A percentile compares a stretch with the other conserved stretches of the same genome.
Evolutionary conservation across 2,797 vertebrate genomes (phyloP).

Genomic region (Coluber constrictor): DNA sequence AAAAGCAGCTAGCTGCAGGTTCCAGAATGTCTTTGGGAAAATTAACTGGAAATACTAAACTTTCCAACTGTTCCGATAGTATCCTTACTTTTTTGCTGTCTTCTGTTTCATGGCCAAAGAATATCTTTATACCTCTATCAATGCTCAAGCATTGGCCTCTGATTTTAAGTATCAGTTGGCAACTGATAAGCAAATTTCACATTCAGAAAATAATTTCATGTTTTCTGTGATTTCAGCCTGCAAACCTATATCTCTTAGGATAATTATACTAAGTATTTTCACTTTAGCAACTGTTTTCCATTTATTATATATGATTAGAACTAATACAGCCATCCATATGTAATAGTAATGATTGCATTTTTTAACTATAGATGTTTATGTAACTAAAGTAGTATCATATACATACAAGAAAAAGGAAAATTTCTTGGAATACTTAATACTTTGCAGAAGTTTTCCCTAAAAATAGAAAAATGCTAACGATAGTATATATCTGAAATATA

Average conservation of each 20-base stretch:
- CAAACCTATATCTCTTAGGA: neutral
- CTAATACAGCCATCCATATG: neutral
- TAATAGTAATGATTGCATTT: too few species aligned
- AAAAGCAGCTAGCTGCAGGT: neutral
- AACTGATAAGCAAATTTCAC: neutral
- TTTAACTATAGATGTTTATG: neutral
- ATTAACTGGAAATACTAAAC: neutral
- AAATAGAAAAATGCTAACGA: neutral
- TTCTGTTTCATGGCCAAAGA: neutral
- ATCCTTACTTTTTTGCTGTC: neutral
- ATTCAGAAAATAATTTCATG: neutral
- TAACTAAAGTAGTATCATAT: neutral
- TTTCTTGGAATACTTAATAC: neutral
- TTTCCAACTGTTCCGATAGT: neutral
- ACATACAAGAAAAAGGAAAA: neutral
- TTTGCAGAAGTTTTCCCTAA: neutral
- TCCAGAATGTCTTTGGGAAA: neutral
- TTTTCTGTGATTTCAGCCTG: neutral
- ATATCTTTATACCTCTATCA: neutral
- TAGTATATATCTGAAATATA: neutral
- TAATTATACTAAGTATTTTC: neutral
- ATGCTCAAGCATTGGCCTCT: neutral
- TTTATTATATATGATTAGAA: neutral
- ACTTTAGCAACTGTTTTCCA: neutral
- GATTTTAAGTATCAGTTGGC: neutral